Evolutionary conservation across 2,888 invertebrate species (phyloP), one percentile per base, ranked within the genome.

Genomic region (Neelides folsomi): DNA sequence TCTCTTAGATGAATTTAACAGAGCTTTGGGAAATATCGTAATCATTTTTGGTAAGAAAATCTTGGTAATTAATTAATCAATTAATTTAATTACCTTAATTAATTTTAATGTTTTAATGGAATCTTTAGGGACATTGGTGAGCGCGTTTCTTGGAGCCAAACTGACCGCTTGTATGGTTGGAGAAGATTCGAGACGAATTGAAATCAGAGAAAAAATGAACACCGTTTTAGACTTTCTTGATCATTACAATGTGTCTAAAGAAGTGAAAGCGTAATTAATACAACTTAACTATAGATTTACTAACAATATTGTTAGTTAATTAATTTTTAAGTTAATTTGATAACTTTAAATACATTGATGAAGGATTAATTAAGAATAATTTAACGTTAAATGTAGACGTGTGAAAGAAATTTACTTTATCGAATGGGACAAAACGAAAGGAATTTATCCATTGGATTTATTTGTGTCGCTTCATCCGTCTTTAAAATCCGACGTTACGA

Each of bases 341-440:
- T 5, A 15, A 10, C 36, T 5, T 45, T n/a, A 13, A 35, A 6
- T 47, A 8, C 16, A n/a, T 15, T 13, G 10, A n/a, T n/a, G n/a
- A n/a, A n/a, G n/a, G n/a, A n/a, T n/a, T n/a, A n/a, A n/a, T n/a
- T n/a, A 36, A n/a, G 41, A n/a, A 13, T 8, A n/a, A 15, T 12
- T 8, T n/a, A 41, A 12, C 15, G 41, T 39, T 18, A 36, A 12
- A 38, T 39, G 2, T 38, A 62, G 60, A 41, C 46, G 64, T 6
- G 62, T 62, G 1, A 46, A 51, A 16, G 62, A 62, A 19, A 41
- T 53, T 19, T 64, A 57, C 40, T 54, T 58, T 9, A 58, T 55
- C 27, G 53, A 47, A 4, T 64, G 64, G 64, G 58, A 64, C 27
- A 59, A 60, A 40, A 60, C 58, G 1, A 50, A 49, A 8, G 62